Percentiles rank a stretch among this genome's conserved stretches.
Evolutionary conservation across 2,888 invertebrate species (phyloP).

Genomic region (Drosophila mayaguana): DNA sequence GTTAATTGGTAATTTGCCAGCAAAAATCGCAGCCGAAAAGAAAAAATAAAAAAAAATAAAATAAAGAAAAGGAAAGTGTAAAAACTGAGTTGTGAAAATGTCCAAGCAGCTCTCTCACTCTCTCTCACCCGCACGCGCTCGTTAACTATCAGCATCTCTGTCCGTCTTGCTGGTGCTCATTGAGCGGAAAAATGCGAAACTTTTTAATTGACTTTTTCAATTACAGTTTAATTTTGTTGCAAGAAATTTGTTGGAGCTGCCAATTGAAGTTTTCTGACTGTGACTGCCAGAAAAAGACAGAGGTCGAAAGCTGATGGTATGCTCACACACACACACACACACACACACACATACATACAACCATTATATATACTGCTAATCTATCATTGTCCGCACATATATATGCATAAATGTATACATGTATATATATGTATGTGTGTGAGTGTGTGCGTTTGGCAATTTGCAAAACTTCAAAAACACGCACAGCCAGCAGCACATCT

Average conservation of each 20-base stretch:
- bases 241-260: conserved; percentile 64
- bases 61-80: conserved; percentile 9
- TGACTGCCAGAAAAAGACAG: conserved; percentile 14
- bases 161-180: conserved; percentile 44
- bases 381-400: conserved; percentile 65
- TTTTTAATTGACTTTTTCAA: conserved; percentile 81
- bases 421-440: not conserved
- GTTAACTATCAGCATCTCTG: conserved; percentile 9
- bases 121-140: not conserved
- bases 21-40: conserved; percentile 15
- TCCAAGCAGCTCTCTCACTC: not conserved
- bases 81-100: conserved; percentile 7
- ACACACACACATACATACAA: not conserved
- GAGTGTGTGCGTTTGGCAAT: conserved; percentile 48
- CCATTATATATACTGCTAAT: conserved; percentile 46
- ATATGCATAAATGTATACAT: not conserved
- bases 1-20: conserved; percentile 67
- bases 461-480: conserved; percentile 77
- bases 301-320: conserved; percentile 7
- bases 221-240: conserved; percentile 78
- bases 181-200: conserved; percentile 67
- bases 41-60: conserved; percentile 8
- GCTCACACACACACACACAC: not conserved
- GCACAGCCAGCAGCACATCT: conserved; percentile 54
- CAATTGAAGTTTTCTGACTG: conserved; percentile 69